Base-by-base conservation (phyloP, 2,888 invertebrate genomes). In the Acrobasis suavella region DNA sequence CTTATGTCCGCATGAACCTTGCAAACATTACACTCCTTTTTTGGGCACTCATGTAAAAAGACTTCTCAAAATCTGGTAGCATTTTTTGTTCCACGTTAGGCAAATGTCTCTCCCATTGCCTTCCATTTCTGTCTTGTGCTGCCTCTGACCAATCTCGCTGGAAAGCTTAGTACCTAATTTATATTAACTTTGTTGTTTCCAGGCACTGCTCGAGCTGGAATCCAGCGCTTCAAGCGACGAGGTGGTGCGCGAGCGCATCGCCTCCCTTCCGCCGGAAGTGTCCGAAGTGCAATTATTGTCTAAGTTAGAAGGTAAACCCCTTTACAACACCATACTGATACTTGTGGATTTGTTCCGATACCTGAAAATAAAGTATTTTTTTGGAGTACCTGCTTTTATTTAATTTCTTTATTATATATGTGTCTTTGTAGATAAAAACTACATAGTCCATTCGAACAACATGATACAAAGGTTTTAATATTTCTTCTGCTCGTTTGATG, bases 141-240 rank as follows among this genome's bases (percentile, higher is more conserved):
- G n/a, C n/a, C n/a, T n/a, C n/a, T n/a, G n/a, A n/a, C n/a, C n/a
- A n/a, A n/a, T n/a, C n/a, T n/a, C n/a, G n/a, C n/a, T n/a, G n/a
- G n/a, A n/a, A n/a, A n/a, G n/a, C n/a, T n/a, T 32, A 32, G 32
- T 8, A 5, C 32, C 32, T 32, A 32, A 32, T 32, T 32, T 2
- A 6, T 32, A 6, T 32, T 32, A 32, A 15, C 2, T 9, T 62
- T 62, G 62, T 62, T 66, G 37, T 62, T 86, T 86, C 6, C 87
- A 93, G 89, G 95, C 95, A 1, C 91, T 96, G 63, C 93, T 96
- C 86, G 97, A 97, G 73, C 92, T 99, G 75, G 99, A 99, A 86
- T 97, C 97, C 77, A 97, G 98, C 65, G 98, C 99, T 1, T 98
- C 98, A 0, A 97, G 98, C 75, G 99, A 99, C 93, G 98, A 98